A percentile compares a stretch with the other conserved stretches of the same genome.
Conservation (phyloP, 2,113 vertebrate genomes). For the Accipiter cooperii region DNA sequence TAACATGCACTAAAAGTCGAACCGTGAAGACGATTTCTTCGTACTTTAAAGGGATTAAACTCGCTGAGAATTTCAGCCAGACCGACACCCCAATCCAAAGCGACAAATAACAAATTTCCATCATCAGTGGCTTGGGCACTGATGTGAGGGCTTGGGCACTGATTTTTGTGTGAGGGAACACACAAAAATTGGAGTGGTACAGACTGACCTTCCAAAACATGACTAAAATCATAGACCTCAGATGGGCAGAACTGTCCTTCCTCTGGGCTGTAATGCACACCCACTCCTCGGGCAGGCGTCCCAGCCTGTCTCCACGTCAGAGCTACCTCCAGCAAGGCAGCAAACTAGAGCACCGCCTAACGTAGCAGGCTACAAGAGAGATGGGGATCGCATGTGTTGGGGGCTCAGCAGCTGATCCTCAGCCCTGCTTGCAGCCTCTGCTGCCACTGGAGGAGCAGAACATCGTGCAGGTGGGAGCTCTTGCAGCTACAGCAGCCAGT, state of each 20-base stretch:
- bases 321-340: background rate
- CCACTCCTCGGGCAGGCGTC: rapidly evolving
- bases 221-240: background rate
- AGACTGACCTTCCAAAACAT: background rate
- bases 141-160: too few relatives aligned
- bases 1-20: background rate
- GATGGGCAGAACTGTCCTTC: background rate
- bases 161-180: background rate
- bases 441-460: background rate
- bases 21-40: background rate
- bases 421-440: background rate
- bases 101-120: background rate
- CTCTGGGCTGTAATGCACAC: background rate
- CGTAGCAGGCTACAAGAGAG: background rate
- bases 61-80: background rate
- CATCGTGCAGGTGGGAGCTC: background rate
- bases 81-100: background rate
- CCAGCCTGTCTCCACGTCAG: background rate
- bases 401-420: background rate
- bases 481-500: background rate
- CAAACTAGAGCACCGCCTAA: background rate
- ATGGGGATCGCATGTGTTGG: rapidly evolving
- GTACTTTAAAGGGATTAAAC: background rate
- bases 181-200: background rate
- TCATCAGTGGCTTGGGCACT: background rate